Base-by-base conservation (phyloP, 2,797 vertebrate genomes). In the Paratrypauchen microcephalus region DNA sequence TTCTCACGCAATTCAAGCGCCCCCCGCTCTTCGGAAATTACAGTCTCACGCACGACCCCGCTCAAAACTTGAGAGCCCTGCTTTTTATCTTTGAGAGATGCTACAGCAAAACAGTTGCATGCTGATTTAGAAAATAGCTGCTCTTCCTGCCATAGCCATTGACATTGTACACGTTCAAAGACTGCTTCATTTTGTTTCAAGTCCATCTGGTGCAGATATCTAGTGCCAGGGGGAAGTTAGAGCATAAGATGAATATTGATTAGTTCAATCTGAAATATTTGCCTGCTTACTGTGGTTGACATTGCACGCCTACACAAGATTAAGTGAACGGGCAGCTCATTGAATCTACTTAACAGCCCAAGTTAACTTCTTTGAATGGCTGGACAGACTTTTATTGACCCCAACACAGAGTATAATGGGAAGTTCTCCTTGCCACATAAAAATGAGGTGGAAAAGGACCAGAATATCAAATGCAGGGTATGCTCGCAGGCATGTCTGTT, bases 201-300 rank as follows among this genome's bases (percentile, higher is more conserved):
- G 71, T 76, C 75, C 79, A 84, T 84, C 80, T 84, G 81, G 61
- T 77, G n/a, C 48, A 66, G 13, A 67, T 85, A 77, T 73, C 69
- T 75, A 74, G 55, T 57, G 59, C 74, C 73, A 62, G 50, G 26
- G 61, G 55, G 69, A 52, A 74, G 70, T 71, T 59, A 28, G 76
- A 79, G 79, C 68, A 74, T 57, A 79, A 75, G 82, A 66, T 84
- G 80, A 88, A 87, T 87, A 84, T 87, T 84, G 81, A 89, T 85
- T 75, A 66, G 76, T 47, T 36, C 69, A 56, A 74, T 84, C 70
- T 83, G 75, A 88, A 85, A 83, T 81, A 78, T 83, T 79, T 62
- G 48, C 69, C 78, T 84, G 67, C 64, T 80, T 74, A 72, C 61
- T 77, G 69, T 69, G 41, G 69, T 76, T 80, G 73, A 86, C 76